A percentile compares a stretch with the other conserved stretches of the same genome.
Evolutionary conservation across 1,140 invertebrate species (phyloP).

Genomic region (Xylocopa sonorina): DNA sequence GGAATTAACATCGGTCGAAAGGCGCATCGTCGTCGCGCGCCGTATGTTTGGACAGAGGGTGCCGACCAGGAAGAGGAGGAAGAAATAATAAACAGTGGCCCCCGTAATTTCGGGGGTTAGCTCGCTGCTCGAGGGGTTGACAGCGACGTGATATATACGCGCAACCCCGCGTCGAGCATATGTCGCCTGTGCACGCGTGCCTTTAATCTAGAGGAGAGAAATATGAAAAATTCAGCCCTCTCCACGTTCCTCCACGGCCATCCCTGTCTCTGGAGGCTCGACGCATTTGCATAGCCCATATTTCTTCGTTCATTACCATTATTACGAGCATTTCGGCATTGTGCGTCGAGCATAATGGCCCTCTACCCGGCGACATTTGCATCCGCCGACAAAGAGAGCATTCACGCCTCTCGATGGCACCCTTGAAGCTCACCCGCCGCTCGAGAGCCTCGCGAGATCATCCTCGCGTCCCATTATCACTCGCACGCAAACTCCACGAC

Average conservation of each 20-base stretch:
- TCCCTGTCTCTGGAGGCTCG: slow-evolving; percentile 13
- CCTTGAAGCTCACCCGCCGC: slow-evolving; percentile 46
- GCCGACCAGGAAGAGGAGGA: slow-evolving; percentile 2
- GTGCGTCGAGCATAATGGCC: slow-evolving; percentile 70
- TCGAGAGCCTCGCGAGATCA: slow-evolving; percentile 35
- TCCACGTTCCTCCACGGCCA: background rate
- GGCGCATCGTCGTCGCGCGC: slow-evolving; percentile 15
- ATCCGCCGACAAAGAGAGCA: slow-evolving; percentile 75
- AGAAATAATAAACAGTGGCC: slow-evolving; percentile 70
- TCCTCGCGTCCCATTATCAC: slow-evolving; percentile 32
- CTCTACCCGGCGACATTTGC: slow-evolving; percentile 75
- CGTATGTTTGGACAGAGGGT: slow-evolving; percentile 60
- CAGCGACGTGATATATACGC: slow-evolving; percentile 67
- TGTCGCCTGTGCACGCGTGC: slow-evolving; percentile 54
- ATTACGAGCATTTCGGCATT: slow-evolving; percentile 74
- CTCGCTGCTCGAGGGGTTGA: slow-evolving; percentile 68
- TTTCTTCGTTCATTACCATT: slow-evolving; percentile 79
- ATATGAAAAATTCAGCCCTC: slow-evolving; percentile 20
- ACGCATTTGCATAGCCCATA: slow-evolving; percentile 70
- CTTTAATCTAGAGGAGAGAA: slow-evolving; percentile 47
- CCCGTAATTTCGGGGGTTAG: slow-evolving; percentile 68
- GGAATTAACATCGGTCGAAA: slow-evolving; percentile 43
- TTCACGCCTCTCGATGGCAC: slow-evolving; percentile 73
- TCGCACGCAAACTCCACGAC: no score
- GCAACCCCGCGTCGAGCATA: slow-evolving; percentile 53